Percentiles rank a stretch among this genome's conserved stretches.
Conservation (phyloP, 2,113 vertebrate genomes). For the Bungarus multicinctus region DNA sequence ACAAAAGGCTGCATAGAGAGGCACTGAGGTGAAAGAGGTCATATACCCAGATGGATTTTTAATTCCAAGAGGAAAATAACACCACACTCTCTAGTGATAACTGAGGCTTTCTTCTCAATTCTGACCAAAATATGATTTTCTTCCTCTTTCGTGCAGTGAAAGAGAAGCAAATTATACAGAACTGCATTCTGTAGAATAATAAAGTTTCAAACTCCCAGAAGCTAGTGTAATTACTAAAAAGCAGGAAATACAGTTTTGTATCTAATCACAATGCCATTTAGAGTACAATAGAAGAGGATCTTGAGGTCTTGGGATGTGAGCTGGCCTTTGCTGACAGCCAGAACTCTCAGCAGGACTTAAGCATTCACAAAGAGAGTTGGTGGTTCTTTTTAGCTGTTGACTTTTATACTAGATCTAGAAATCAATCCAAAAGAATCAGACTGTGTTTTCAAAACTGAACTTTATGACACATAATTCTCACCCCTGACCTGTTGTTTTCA, state of each 20-base stretch:
- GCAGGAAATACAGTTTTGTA: conserved; percentile 81
- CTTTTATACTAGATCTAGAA: conserved; percentile 16
- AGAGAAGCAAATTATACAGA: conserved; percentile 82
- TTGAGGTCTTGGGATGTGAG: conserved; percentile 59
- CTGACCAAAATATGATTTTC: conserved; percentile 77
- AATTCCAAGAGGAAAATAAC: conserved; percentile 79
- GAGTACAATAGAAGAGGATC: conserved; percentile 65
- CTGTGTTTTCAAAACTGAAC: conserved; percentile 11
- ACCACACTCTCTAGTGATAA: conserved; percentile 77
- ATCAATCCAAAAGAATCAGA: fast-evolving
- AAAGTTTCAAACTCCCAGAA: conserved; percentile 75
- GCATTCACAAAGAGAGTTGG: not conserved
- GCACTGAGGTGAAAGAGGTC: conserved; percentile 75
- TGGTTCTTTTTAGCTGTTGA: not conserved
- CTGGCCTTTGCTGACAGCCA: conserved; percentile 48
- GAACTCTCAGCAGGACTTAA: conserved; percentile 53
- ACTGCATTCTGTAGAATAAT: conserved; percentile 80
- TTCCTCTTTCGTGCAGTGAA: conserved; percentile 69
- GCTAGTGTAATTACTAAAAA: conserved; percentile 81
- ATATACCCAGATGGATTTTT: conserved; percentile 79
- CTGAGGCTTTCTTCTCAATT: conserved; percentile 78
- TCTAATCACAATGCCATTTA: conserved; percentile 79
- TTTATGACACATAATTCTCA: not conserved
- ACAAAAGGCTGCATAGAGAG: conserved; percentile 81
- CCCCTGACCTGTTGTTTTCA: not conserved